Base-by-base conservation (phyloP, 2,113 vertebrate genomes). In the Nyctibius bracteatus region DNA sequence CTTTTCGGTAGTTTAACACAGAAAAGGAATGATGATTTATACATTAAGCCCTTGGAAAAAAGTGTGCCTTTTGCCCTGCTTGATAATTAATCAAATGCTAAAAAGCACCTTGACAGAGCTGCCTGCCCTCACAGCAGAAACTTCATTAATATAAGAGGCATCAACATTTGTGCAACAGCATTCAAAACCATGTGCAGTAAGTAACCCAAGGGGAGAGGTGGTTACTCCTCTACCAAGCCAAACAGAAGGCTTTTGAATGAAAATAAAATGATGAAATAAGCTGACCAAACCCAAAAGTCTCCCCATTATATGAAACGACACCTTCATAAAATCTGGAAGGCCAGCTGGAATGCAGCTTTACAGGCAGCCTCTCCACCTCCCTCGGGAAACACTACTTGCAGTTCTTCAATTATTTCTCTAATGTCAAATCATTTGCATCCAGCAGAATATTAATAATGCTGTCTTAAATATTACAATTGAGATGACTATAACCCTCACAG, bases 71-170 rank as follows among this genome's bases (percentile, higher is more conserved):
- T 88, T 74, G 30, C 63, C 33, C 59, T 46, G 49, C 39, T 35
- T 92, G 39, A 68, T 20, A 96, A 85, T 94, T 90, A 97, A 97
- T 96, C 90, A 97, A 94, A 95, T 79, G n/a, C 49, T 68, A 41
- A 84, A 95, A 96, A 91, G 43, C 62, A 95, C 49, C 82, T 94
- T 92, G 92, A 83, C 70, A 91, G 77, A 94, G 55, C 55, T 86
- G 84, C 49, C 43, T 47, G 44, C 63, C 72, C 84, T 96, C 80
- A 74, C 77, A 92, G 72, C 25, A 88, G 63, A 82, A 94, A 90
- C 31, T 74, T 95, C 70, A 84, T 96, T 93, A 96, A 81, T 84
- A 8, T 13, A 81, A 86, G 63, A 97, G 3, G 37, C 77, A 95
- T 41, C 63, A 82, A 75, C n/a, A 71, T 74, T 80, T 91, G 72